phyloP scores from a whole-genome alignment of 1,140 invertebrate species.

The Lutraria rhynchaena region DNA sequence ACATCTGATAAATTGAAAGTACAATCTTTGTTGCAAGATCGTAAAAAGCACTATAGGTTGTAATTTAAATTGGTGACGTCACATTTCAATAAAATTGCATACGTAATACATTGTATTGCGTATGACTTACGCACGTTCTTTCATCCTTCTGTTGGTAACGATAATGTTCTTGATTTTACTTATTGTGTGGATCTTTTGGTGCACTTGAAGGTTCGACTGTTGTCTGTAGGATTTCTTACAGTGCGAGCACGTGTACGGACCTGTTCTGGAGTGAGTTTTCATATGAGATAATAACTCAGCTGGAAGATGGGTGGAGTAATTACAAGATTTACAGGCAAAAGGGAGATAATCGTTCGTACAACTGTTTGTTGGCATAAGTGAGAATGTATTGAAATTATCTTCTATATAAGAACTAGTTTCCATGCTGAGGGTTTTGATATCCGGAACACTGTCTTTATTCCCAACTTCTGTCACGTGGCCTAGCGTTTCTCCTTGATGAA shows the following conservation, averaged over 20 bases:
- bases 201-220: constrained; percentile 17
- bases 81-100: too few relatives aligned
- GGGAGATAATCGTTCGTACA: background rate
- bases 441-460: background rate
- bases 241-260: constrained; percentile 3
- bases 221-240: constrained; percentile 23
- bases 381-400: constrained; percentile 20
- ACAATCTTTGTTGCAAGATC: too few relatives aligned
- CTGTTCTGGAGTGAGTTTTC: constrained; percentile 30
- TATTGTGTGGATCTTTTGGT: constrained; percentile 46
- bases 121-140: too few relatives aligned
- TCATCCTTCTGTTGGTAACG: too few relatives aligned
- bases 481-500: constrained; percentile 17
- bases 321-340: constrained; percentile 36
- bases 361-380: background rate
- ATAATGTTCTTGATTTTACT: constrained; percentile 1
- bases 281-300: constrained; percentile 39
- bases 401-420: background rate
- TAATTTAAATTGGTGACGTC: too few relatives aligned
- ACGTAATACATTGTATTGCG: too few relatives aligned
- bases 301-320: constrained; percentile 21
- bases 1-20: too few relatives aligned
- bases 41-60: too few relatives aligned
- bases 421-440: too few relatives aligned
- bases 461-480: background rate